Percentiles rank a stretch among this genome's conserved stretches.
These are phyloP conservation scores for Drosophila melanica DNA, from an alignment of 1,140 invertebrate genomes.

Conservation along the genomic window DNA sequence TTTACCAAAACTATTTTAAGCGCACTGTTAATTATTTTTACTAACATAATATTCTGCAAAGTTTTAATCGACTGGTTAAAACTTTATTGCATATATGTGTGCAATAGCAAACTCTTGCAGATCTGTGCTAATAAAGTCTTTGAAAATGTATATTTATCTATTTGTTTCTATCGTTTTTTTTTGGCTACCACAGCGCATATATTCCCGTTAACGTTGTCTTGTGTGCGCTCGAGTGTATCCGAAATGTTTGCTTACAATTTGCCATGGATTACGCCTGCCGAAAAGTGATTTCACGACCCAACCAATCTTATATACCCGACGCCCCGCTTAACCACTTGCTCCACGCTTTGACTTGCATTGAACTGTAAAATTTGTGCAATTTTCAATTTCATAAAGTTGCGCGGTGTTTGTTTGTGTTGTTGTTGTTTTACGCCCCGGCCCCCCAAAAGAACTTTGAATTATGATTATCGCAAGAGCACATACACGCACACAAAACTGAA, in stretches of 20 bases:
- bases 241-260: conserved; percentile 68
- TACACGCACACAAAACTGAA: conserved; percentile 18
- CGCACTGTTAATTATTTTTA: no score
- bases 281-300: conserved; percentile 25
- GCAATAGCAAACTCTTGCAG: conserved; percentile 3
- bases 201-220: not conserved
- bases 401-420: conserved; percentile 62
- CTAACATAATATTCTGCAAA: no score
- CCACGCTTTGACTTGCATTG: conserved; percentile 57
- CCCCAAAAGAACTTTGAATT: conserved; percentile 72
- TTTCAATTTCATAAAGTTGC: conserved; percentile 80
- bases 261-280: conserved; percentile 43
- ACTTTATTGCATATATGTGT: not conserved
- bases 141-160: conserved; percentile 2
- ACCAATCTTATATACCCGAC: conserved; percentile 11
- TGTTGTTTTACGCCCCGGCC: conserved; percentile 44
- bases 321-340: conserved; percentile 1
- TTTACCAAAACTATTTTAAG: no score
- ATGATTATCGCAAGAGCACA: conserved; percentile 74
- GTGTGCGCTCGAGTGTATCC: conserved; percentile 41
- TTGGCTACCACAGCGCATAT: no score
- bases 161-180: conserved; percentile 1
- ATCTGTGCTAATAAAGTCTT: conserved; percentile 39
- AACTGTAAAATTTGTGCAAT: conserved; percentile 80
- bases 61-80: not conserved